phyloP scores from a whole-genome alignment of 2,888 invertebrate species.

The Meandrusa payeni region DNA sequence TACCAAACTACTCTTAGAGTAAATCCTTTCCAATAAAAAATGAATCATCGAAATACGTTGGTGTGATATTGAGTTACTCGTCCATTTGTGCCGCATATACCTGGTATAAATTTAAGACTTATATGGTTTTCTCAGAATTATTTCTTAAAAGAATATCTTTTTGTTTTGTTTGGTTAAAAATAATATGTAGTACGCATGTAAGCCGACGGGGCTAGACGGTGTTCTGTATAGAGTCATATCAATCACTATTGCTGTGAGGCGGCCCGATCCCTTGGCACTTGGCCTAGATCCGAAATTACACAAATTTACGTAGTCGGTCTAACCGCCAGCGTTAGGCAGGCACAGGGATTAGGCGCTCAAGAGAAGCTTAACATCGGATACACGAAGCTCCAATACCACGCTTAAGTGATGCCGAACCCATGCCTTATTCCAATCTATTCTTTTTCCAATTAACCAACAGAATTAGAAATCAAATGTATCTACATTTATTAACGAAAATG shows the following conservation, averaged over 20 bases:
- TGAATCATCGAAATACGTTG: no score
- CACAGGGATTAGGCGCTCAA: constrained; percentile 65
- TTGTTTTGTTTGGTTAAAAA: no score
- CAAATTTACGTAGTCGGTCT: constrained; percentile 77
- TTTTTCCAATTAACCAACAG: constrained; percentile 44
- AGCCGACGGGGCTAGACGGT: constrained; percentile 52
- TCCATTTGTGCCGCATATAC: no score
- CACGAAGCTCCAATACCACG: constrained; percentile 59
- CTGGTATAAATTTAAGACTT: no score
- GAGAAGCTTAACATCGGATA: constrained; percentile 65
- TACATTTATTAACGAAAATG: constrained; percentile 44
- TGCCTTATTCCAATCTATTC: constrained; percentile 39
- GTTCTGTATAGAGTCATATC: constrained; percentile 69
- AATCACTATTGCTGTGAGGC: constrained; percentile 73
- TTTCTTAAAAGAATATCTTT: no score
- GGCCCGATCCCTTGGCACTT: constrained; percentile 76
- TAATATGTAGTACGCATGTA: constrained; percentile 32
- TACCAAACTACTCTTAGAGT: no score
- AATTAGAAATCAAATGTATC: constrained; percentile 29
- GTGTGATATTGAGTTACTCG: no score
- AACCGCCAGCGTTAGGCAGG: constrained; percentile 62
- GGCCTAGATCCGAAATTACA: constrained; percentile 79
- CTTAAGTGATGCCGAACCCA: constrained; percentile 59
- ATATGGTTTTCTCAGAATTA: no score
- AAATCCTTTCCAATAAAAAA: no score